Conservation (phyloP, 2,888 invertebrate species). For the Dasypolia templi region DNA sequence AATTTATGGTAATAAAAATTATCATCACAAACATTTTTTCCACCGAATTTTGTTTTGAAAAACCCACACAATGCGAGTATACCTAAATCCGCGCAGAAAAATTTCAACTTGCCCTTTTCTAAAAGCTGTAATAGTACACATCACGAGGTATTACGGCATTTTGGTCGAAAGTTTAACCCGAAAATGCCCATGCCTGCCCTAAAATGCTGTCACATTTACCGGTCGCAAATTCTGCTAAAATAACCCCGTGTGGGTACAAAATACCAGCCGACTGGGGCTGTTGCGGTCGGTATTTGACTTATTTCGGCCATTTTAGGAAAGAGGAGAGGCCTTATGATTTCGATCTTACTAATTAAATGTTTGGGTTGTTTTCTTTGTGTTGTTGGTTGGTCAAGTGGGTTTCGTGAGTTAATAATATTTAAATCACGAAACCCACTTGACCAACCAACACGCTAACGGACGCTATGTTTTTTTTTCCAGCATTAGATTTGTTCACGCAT, state of each 20-base stretch:
- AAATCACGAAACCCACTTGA: too few relatives aligned
- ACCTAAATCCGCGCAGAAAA: constrained; percentile 1
- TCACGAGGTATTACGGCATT: constrained; percentile 50
- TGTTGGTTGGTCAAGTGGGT: neutral
- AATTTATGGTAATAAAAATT: too few relatives aligned
- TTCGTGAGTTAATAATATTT: neutral
- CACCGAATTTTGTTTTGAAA: neutral
- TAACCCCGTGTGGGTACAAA: constrained; percentile 62
- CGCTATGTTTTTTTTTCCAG: neutral
- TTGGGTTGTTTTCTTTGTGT: constrained; percentile 36
- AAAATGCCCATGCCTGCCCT: constrained; percentile 66
- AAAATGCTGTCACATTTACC: constrained; percentile 72
- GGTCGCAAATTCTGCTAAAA: constrained; percentile 70
- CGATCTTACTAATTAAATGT: constrained; percentile 55
- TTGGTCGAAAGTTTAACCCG: constrained; percentile 58
- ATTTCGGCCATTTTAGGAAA: constrained; percentile 50
- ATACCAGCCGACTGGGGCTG: constrained; percentile 63
- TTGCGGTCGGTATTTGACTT: constrained; percentile 60
- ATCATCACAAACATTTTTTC: neutral
- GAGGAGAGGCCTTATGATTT: constrained; percentile 31
- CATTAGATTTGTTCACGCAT: neutral
- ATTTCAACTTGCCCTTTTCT: constrained; percentile 13
- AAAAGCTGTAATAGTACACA: constrained; percentile 21
- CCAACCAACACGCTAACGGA: too few relatives aligned
- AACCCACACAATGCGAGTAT: neutral